Percentiles rank a stretch among this genome's conserved stretches.
Conservation (phyloP, 2,113 vertebrate genomes). For the Origma solitaria region DNA sequence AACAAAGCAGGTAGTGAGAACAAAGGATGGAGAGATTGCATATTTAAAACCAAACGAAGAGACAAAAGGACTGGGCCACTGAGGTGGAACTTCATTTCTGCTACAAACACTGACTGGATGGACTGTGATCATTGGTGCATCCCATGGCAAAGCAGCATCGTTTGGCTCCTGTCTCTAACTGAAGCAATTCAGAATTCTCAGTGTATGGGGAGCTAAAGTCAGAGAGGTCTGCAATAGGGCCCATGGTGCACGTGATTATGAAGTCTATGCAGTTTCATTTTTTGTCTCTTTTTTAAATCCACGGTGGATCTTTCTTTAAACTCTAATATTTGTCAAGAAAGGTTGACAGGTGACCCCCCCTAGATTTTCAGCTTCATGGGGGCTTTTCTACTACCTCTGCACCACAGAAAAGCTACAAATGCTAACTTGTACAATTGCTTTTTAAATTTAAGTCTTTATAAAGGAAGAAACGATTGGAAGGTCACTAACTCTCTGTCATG, state of each 20-base stretch:
- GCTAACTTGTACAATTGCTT: fast-evolving
- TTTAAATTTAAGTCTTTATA: background rate
- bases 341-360: fast-evolving
- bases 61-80: background rate
- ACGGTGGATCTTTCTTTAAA: background rate
- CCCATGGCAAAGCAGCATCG: background rate
- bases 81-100: background rate
- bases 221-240: background rate
- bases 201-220: fast-evolving
- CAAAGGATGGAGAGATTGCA: fast-evolving
- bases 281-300: background rate
- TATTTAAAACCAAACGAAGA: background rate
- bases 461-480: background rate
- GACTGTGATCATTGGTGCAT: background rate
- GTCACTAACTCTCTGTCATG: background rate
- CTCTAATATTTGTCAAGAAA: background rate
- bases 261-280: background rate
- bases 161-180: no score
- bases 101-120: background rate
- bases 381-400: background rate
- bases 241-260: fast-evolving
- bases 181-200: background rate
- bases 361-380: background rate
- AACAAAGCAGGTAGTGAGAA: background rate
- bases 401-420: background rate